Evolutionary conservation across 30 jellyfish, hydroid and myxozoan genomes (phyloP).

Genomic region (Turritopsis rubra): DNA sequence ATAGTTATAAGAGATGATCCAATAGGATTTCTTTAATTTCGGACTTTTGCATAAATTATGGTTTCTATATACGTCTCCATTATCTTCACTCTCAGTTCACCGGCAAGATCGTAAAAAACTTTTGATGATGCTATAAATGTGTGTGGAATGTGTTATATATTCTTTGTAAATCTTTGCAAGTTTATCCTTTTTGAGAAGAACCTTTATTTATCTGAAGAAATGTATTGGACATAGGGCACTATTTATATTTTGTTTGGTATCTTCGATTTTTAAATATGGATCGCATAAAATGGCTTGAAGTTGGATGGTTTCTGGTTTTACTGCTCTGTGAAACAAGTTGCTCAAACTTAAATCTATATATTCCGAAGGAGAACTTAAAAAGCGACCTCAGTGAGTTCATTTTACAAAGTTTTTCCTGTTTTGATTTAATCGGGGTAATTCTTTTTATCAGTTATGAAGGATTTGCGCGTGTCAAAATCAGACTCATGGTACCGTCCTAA

Average conservation of each 20-base stretch:
- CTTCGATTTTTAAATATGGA: not conserved
- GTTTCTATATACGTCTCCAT: not conserved
- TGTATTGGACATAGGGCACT: not conserved
- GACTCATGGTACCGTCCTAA: too few species aligned
- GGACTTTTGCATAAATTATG: not conserved
- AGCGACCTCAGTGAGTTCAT: slow-evolving; percentile 57
- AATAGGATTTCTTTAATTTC: not conserved
- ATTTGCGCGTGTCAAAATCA: too few species aligned
- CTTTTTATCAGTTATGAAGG: not conserved
- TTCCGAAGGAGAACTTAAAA: slow-evolving; percentile 41
- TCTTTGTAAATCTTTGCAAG: too few species aligned
- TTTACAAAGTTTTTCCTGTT: not conserved
- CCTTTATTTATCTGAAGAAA: not conserved
- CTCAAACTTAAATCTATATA: slow-evolving; percentile 38
- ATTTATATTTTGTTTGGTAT: not conserved
- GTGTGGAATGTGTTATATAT: too few species aligned
- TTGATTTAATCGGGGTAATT: not conserved
- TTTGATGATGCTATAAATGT: too few species aligned
- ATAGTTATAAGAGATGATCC: not conserved
- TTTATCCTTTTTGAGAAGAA: not conserved
- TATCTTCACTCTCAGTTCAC: not conserved
- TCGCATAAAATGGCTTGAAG: not conserved
- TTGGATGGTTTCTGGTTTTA: not conserved
- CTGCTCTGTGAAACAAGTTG: not conserved
- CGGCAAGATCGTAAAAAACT: not conserved